Base-by-base conservation (phyloP, 2,113 vertebrate species). In the Cranoglanis bouderius region DNA sequence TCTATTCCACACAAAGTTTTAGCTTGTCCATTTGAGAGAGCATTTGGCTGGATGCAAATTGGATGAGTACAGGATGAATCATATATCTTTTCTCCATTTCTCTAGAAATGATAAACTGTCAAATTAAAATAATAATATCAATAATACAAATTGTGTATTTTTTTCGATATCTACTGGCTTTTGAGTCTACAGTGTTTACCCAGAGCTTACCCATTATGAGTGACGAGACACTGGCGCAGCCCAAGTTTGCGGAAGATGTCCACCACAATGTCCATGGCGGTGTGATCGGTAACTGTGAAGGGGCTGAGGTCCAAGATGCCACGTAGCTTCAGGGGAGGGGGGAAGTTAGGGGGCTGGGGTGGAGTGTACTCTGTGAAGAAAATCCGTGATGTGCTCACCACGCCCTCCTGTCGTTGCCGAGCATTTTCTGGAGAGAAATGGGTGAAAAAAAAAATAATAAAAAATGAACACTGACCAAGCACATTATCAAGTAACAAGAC, bases 171-270 rank as follows among this genome's bases (percentile, higher is more conserved):
- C n/a, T n/a, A n/a, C n/a, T n/a, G n/a, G n/a, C n/a, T n/a, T n/a
- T 43, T 43, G 46, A 49, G 46, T 49, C 46, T 49, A 46, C 46
- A 49, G 46, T 49, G 46, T 49, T 49, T 49, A 49, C 46, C 46
- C 9, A 10, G 46, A 49, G 46, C 85, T 88, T 88, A 97, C 97
- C 97, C 97, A 0, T 97, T 97, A 92, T 97, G 97, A 6, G 97
- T 97, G 40, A 97, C 96, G 82, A 97, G 95, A 94, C 97, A 97
- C 93, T 97, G 97, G 21, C 97, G 96, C 55, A 97, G 82, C 0
- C 97, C 97, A 67, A 97, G 95, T 92, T 97, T 97, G 88, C 97
- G 96, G 93, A 97, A 97, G 43, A 97, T 97, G 90, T 97, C 97
- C 89, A 97, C 95, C 0, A 97, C 97, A 0, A 97, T 97, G 38